Evolutionary conservation across 2,888 invertebrate genomes (phyloP), one percentile per base, ranked within the genome.

Genomic region (Coenonympha arcania): DNA sequence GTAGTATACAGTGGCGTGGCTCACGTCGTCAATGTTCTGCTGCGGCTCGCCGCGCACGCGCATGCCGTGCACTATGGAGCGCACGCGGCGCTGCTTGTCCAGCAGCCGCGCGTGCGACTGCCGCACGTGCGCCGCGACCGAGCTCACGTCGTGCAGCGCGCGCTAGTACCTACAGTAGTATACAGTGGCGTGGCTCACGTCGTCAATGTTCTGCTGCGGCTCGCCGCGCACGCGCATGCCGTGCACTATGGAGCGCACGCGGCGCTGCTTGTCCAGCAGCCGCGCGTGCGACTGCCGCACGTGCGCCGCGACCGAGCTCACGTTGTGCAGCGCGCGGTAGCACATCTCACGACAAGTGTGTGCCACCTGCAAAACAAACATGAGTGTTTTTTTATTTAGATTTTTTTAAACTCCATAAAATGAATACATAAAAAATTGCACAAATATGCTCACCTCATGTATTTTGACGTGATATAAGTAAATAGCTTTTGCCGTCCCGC

Each of bases 251-350:
- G 92, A 91, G 68, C 95, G 94, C 63, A 96, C 90, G 68, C 95
- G 89, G 61, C 94, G 92, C 63, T 95, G 93, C 78, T 96, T 96
- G 69, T 95, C 94, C 52, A 95, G 90, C 54, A 96, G 89, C 9
- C 95, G 89, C 68, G 92, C 92, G 73, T 95, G 92, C 54, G 50
- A 50, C 18, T 16, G 19, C 15, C 54, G 57, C 2, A 40, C 24
- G 24, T 66, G 68, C 63, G 64, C 64, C 63, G 52, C 55, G 30
- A 58, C 58, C 73, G 68, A 44, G 13, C 61, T 0, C 52, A 58
- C 59, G 72, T 80, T 77, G 69, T 77, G 77, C 15, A 83, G 63
- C 49, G 82, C 54, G 43, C 74, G 71, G 66, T 71, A 71, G 26
- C 75, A 74, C 76, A 82, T 62, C 71, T 80, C 71, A 6, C 57